phyloP scores from a whole-genome alignment of 2,113 vertebrate genomes.

The Chlamydotis undulata region DNA sequence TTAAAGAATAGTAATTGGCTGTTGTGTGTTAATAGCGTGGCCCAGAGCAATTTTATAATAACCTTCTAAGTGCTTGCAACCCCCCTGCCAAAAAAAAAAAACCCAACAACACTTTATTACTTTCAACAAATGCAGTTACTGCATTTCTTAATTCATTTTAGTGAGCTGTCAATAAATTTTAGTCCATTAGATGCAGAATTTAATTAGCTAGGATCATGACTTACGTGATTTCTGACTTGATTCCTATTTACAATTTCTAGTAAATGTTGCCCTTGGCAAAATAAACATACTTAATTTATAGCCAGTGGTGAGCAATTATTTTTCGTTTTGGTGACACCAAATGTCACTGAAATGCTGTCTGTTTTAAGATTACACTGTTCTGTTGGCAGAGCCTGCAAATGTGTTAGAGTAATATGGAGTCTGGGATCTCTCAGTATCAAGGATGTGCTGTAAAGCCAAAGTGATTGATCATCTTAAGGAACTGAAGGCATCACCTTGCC shows the following conservation, averaged over 20 bases:
- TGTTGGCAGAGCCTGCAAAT: background rate
- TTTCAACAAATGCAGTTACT: slow-evolving; percentile 62
- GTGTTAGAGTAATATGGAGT: background rate
- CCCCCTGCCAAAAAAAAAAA: background rate
- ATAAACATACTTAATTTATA: slow-evolving; percentile 69
- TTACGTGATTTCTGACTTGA: slow-evolving; percentile 70
- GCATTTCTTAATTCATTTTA: slow-evolving; percentile 71
- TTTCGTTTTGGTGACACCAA: slow-evolving; percentile 50
- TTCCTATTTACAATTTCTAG: slow-evolving; percentile 62
- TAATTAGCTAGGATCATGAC: slow-evolving; percentile 70
- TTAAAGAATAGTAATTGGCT: slow-evolving; percentile 67
- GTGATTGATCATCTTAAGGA: background rate
- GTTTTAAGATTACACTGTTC: background rate
- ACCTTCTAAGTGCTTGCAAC: slow-evolving; percentile 44
- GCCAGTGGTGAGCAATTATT: slow-evolving; percentile 47
- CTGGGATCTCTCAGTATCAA: background rate
- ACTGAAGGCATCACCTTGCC: background rate
- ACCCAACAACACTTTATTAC: slow-evolving; percentile 40
- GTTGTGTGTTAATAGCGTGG: slow-evolving; percentile 47
- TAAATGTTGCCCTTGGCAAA: slow-evolving; percentile 65
- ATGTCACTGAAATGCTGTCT: slow-evolving; percentile 27
- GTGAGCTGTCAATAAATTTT: slow-evolving; percentile 73
- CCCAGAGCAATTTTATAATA: slow-evolving; percentile 69
- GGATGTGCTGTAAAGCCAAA: background rate
- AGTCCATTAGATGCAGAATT: slow-evolving; percentile 71